Evolutionary conservation across 92 coral and sea anemone species (phyloP), one percentile per base, ranked within the genome.

Genomic region (Meandrina meandrites): DNA sequence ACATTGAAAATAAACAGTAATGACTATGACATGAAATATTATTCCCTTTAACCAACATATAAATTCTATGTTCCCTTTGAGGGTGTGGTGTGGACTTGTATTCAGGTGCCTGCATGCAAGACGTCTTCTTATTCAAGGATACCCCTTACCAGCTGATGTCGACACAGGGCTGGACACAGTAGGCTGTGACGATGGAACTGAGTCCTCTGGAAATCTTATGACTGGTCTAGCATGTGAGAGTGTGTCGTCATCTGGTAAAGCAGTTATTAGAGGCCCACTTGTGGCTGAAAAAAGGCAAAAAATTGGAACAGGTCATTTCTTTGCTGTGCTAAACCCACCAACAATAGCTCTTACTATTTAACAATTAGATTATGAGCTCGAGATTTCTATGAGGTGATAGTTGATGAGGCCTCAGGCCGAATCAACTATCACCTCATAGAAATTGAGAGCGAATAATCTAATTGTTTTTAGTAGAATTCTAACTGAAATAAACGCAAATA

Each of bases 241-340:
- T 0, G 87, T 42, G 53, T 97, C 99, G 32, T 96, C 97, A 85
- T 95, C 98, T 50, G 97, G 92, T 53, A 95, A 88, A n/a, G 94
- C 91, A 57, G 98, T 95, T 42, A 95, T 95, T 19, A 95, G 81
- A n/a, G 98, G 98, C 34, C 98, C 98, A 90, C 95, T 90, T 42
- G 98, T 82, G 34, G 95, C 89, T 92, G 91, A 68, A 84, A 40
- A 40, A 47, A 53, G 3, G 34, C 2, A 58, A 72, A 73, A 73
- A 19, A 24, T 24, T 62, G 69, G 69, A n/a, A n/a, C n/a, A n/a
- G n/a, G 22, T 62, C 31, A 24, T 24, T 22, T 62, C 10, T 21
- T 1, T 17, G 21, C 60, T 56, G 60, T 16, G 5, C 60, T 56
- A 17, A 17, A 8, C 64, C 5, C 18, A 15, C 64, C 27, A 57